Conservation (phyloP, 1,140 invertebrate species). For the Papilio aristodemus region DNA sequence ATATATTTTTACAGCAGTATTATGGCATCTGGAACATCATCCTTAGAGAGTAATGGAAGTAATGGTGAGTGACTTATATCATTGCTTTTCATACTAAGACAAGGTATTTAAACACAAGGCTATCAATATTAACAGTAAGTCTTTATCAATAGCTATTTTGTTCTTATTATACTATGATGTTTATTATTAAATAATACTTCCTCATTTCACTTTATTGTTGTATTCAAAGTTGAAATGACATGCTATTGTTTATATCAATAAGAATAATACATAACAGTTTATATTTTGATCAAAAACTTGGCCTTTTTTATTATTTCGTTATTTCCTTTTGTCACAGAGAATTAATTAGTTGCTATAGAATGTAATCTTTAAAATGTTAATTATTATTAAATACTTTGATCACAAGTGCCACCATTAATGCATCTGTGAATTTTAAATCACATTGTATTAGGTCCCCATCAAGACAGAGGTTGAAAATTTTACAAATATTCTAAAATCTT, state of each 20-base stretch:
- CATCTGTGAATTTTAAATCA: too few relatives aligned
- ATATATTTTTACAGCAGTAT: slow-evolving; percentile 54
- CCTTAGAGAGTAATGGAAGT: slow-evolving; percentile 79
- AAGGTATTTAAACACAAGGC: too few relatives aligned
- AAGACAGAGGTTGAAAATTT: too few relatives aligned
- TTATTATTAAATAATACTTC: neutral
- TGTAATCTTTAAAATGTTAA: too few relatives aligned
- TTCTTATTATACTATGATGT: neutral
- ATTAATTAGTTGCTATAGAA: too few relatives aligned
- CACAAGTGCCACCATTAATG: too few relatives aligned
- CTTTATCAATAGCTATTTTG: neutral
- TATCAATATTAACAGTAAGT: neutral
- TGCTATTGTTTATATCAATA: slow-evolving; percentile 1
- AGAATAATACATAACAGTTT: neutral
- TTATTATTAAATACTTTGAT: too few relatives aligned
- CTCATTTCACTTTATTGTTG: slow-evolving; percentile 5
- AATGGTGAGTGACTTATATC: slow-evolving; percentile 59
- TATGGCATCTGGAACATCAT: slow-evolving; percentile 80
- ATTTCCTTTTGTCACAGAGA: too few relatives aligned
- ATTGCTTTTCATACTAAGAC: neutral
- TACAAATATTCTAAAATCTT: too few relatives aligned
- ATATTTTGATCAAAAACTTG: neutral
- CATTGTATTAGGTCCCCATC: too few relatives aligned
- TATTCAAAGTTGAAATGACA: slow-evolving; percentile 15
- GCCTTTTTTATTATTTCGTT: too few relatives aligned